Evolutionary conservation across 2,888 invertebrate species (phyloP), one percentile per base, ranked within the genome.

Genomic region (Abrostola triplasia): DNA sequence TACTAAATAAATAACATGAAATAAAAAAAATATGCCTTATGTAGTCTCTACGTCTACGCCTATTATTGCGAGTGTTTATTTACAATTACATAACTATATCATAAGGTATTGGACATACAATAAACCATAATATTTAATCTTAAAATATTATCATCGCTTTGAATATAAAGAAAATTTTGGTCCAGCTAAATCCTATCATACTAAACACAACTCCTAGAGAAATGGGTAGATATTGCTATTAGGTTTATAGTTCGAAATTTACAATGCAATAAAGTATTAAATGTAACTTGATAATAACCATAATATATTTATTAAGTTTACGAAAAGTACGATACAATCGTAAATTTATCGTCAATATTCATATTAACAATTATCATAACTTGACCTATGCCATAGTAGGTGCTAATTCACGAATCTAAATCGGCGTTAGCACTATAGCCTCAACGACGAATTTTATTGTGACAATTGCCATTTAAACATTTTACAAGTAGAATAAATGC

Each of bases 141-240:
- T 85, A 85, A 81, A 78, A 84, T 85, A 87, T 86, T 81, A 87
- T 88, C 82, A 86, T 89, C 84, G 84, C 85, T 88, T 89, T 88
- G 83, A 90, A 90, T 90, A 88, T 84, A 92, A 92, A 90, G 86
- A 86, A 91, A 93, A 92, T 92, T 92, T 94, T 94, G 94, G 94
- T 94, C 94, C 94, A 94, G 94, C 94, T 94, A 94, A 92, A 85
- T 90, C 86, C 93, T 93, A 93, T 84, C 76, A 83, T 88, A 88
- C 91, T 92, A 93, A 91, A 91, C 88, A 89, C 91, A 91, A 90
- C 86, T 90, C 83, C 90, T 92, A 91, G 82, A 85, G 83, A 89
- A 89, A 87, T 84, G 85, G 86, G 81, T 88, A 88, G 64, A 87
- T 91, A 90, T 92, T 91, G 90, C 91, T 91, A 89, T 89, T 80